Evolutionary conservation across 1,140 invertebrate species (phyloP), one percentile per base, ranked within the genome.

Genomic region (Trichoplusia ni): DNA sequence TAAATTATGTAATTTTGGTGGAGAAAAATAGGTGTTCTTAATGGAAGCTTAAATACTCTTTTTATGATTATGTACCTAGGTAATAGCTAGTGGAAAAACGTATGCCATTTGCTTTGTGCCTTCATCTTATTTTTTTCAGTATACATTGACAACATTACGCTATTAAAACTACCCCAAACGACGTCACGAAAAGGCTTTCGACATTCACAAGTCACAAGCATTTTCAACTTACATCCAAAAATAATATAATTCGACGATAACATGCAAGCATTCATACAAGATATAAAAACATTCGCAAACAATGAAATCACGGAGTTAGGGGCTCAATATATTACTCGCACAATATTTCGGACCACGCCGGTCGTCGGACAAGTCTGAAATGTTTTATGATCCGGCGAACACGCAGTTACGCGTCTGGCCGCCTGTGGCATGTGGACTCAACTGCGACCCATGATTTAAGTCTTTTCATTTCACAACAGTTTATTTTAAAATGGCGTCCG

Each of bases 401-500:
- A 71, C 75, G 69, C 71, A 76, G 69, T 71, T 64, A 74, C 75
- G 73, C 72, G 71, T 79, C 67, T 63, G 69, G 68, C 60, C 71
- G 73, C 63, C 63, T 67, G 82, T 81, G 76, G 74, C 84, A 85
- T 78, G 77, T 82, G 81, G 84, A 80, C 79, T 78, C 68, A 84
- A 81, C 77, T 77, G 77, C 78, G 72, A 49, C 49, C 63, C 69
- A 80, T 85, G 82, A 87, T 85, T 84, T 87, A 87, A 62, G 53
- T 19, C 71, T 71, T 85, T 84, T 87, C 82, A 87, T 85, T 85
- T 82, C 77, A 79, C 60, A 77, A 75, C 65, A 77, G 65, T 82
- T 77, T 77, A 77, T 81, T 84, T 82, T 74, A 73, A 67, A 76
- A 59, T 66, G 14, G 8, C 13, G 11, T 46, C 44, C 14, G 25